Evolutionary conservation across 2,113 vertebrate species (phyloP).

Genomic region (Leuciscus idus): DNA sequence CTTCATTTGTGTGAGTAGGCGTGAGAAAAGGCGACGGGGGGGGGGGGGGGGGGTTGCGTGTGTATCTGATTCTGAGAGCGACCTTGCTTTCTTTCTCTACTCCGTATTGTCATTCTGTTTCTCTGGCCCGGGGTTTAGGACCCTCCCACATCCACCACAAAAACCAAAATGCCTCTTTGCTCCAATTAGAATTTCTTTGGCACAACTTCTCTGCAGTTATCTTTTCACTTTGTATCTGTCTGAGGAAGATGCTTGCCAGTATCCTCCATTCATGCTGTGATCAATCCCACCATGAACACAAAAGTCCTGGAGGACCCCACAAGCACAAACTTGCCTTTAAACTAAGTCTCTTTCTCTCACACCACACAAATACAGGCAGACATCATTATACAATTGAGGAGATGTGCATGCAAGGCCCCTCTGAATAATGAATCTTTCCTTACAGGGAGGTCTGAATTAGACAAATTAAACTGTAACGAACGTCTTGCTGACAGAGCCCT

Average conservation of each 20-base stretch:
- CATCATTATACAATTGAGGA: constrained; percentile 36
- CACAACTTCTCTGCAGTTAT: constrained; percentile 50
- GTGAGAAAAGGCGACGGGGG: constrained; percentile 24
- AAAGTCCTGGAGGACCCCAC: constrained; percentile 51
- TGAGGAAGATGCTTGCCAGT: constrained; percentile 49
- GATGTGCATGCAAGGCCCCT: constrained; percentile 9
- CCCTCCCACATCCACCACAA: constrained; percentile 32
- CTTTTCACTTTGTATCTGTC: constrained; percentile 50
- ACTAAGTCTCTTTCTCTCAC: constrained; percentile 10
- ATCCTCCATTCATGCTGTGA: constrained; percentile 53
- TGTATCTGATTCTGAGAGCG: background rate
- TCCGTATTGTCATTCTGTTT: constrained; percentile 42
- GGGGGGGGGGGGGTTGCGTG: background rate
- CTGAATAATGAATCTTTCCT: constrained; percentile 34
- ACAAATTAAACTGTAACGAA: background rate
- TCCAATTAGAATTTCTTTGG: constrained; percentile 61
- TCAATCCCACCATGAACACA: constrained; percentile 43
- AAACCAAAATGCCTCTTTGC: constrained; percentile 49
- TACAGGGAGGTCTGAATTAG: constrained; percentile 21
- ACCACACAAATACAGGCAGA: constrained; percentile 36
- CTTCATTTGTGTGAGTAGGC: constrained; percentile 18
- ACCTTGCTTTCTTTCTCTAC: constrained; percentile 32
- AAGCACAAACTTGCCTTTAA: constrained; percentile 42
- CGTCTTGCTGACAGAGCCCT: background rate
- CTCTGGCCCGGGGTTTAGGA: constrained; percentile 29